These are phyloP conservation scores for Bombylius major DNA, from an alignment of 2,888 invertebrate genomes.

Conservation along the genomic window DNA sequence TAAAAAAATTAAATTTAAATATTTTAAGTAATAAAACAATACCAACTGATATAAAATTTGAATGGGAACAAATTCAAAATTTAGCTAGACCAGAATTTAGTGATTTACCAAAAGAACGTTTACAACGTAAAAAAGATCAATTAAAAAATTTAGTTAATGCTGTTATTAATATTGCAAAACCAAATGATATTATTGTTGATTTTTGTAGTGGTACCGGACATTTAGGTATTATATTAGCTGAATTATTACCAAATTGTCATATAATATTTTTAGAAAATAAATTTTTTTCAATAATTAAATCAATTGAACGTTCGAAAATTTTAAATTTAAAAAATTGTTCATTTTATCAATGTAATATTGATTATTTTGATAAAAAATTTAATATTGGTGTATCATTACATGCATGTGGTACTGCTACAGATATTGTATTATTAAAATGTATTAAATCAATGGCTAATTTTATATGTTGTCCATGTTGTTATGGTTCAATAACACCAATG, in stretches of 20 bases:
- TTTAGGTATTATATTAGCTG: conserved; percentile 73
- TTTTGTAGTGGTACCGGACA: conserved; percentile 94
- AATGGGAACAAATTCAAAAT: conserved; percentile 50
- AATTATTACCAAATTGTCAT: conserved; percentile 61
- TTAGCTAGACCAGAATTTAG: conserved; percentile 72
- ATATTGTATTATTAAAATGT: conserved; percentile 79
- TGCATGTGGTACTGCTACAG: conserved; percentile 91
- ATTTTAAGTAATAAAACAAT: not conserved
- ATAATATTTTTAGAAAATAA: conserved; percentile 85
- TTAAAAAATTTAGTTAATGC: conserved; percentile 71
- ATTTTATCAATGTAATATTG: conserved; percentile 79
- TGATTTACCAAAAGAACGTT: conserved; percentile 59
- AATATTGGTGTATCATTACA: conserved; percentile 81
- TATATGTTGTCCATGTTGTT: conserved; percentile 88
- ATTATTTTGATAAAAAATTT: conserved; percentile 71
- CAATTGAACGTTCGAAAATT: conserved; percentile 52
- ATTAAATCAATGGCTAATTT: conserved; percentile 63
- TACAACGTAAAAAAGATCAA: conserved; percentile 71
- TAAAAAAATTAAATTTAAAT: not conserved
- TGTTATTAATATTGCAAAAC: conserved; percentile 54
- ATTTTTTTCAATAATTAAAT: conserved; percentile 67
- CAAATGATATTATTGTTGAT: conserved; percentile 68
- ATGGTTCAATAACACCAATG: conserved; percentile 74
- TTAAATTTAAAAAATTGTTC: conserved; percentile 60
- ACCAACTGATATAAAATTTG: conserved; percentile 35